Conservation (phyloP, 2,113 vertebrate genomes). For the Dendrocopos noguchii region DNA sequence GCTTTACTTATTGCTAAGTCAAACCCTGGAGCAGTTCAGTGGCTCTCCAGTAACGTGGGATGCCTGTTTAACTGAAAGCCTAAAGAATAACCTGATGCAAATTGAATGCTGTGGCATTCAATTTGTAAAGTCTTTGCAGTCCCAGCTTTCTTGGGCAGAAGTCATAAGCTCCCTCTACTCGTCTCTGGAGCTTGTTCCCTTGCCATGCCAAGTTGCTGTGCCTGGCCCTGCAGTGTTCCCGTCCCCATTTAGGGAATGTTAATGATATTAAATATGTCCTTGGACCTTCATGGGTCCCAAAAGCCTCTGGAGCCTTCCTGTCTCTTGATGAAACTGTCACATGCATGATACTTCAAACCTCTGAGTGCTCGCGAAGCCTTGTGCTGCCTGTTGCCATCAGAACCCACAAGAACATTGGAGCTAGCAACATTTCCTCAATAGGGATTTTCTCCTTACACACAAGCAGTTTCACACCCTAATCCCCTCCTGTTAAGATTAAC, state of each 20-base stretch:
- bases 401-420: background rate
- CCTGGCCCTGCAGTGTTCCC: background rate
- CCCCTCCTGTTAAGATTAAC: conserved; percentile 29
- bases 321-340: background rate
- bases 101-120: background rate
- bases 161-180: background rate
- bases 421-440: conserved; percentile 11
- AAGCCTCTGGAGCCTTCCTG: background rate
- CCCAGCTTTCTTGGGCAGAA: background rate
- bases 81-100: background rate
- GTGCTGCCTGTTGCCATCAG: background rate
- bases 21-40: background rate
- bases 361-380: background rate
- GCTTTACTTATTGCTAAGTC: background rate
- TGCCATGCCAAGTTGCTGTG: rapidly evolving
- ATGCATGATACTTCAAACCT: background rate
- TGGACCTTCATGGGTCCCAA: rapidly evolving
- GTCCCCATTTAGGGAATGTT: background rate
- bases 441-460: conserved; percentile 43
- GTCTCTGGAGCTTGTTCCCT: background rate
- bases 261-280: background rate
- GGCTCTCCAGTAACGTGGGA: background rate
- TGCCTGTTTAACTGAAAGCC: background rate
- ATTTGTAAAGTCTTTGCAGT: background rate
- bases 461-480: conserved; percentile 44